Evolutionary conservation across 2,113 vertebrate genomes (phyloP).

Genomic region (Entomyzon cyanotis): DNA sequence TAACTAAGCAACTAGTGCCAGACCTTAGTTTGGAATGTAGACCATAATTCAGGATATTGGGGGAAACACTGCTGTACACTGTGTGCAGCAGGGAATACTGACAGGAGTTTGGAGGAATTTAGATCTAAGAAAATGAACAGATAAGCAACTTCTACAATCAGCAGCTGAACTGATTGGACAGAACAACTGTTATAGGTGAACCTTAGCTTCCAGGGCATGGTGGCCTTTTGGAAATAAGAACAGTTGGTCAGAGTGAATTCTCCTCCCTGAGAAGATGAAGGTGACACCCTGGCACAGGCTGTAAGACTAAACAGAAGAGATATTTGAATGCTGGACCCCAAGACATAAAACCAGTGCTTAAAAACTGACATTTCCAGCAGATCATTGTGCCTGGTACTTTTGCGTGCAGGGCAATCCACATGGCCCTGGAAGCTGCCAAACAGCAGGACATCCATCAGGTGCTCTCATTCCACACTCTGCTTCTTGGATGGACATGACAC

Average conservation of each 20-base stretch:
- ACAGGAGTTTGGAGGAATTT: not conserved
- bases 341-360: not conserved
- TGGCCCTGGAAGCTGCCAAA: not conserved
- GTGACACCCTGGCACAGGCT: not conserved
- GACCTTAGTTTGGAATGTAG: not conserved
- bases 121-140: not conserved
- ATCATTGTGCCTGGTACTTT: not conserved
- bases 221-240: conserved; percentile 1
- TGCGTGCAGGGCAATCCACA: fast-evolving
- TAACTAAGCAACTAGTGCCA: not conserved
- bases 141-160: not conserved
- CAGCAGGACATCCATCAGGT: not conserved
- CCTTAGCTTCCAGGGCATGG: not conserved
- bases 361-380: not conserved
- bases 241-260: not conserved
- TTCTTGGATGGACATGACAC: not conserved
- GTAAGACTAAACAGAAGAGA: not conserved
- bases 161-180: not conserved
- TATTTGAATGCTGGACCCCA: not conserved
- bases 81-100: not conserved
- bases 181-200: not conserved
- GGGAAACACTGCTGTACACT: not conserved
- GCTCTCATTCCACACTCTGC: not conserved
- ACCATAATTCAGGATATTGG: not conserved
- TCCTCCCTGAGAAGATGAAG: not conserved